Conservation (phyloP, 2,888 invertebrate genomes). For the Dyspetes luteomarginatus region DNA sequence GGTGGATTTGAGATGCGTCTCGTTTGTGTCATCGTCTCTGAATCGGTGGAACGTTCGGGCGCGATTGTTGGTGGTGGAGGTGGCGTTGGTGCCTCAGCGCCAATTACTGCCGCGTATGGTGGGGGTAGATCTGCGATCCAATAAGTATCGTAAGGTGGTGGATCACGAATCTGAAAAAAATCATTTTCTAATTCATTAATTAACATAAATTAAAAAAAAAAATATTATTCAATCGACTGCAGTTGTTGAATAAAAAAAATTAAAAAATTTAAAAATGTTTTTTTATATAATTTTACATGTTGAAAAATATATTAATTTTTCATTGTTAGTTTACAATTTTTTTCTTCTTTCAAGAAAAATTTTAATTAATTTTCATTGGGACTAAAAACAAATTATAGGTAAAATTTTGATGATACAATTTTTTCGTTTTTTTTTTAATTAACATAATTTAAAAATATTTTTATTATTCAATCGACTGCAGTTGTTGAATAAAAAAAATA, state of each 20-base stretch:
- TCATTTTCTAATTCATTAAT: background rate
- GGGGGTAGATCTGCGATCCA: conserved; percentile 75
- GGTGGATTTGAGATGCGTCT: conserved; percentile 70
- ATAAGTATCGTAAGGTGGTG: conserved; percentile 72
- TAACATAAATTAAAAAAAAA: background rate
- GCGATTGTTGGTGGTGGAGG: conserved; percentile 22
- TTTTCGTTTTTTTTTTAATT: too few species aligned
- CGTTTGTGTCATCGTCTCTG: conserved; percentile 10
- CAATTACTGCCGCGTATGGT: conserved; percentile 70
- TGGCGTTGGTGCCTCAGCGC: conserved; percentile 39
- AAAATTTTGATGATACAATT: too few species aligned
- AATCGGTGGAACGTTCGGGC: conserved; percentile 21
- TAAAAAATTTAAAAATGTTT: too few species aligned
- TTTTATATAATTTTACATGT: too few species aligned
- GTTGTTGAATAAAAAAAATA: background rate
- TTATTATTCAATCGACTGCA: too few species aligned
- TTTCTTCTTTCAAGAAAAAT: too few species aligned
- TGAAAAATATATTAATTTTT: too few species aligned
- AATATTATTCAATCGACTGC: background rate
- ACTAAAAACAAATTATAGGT: too few species aligned
- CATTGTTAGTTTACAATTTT: too few species aligned
- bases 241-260: too few species aligned
- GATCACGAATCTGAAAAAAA: conserved; percentile 66
- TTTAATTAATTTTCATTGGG: too few species aligned
- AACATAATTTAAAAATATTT: too few species aligned